Conservation (phyloP, 2,888 invertebrate species). For the Drosophila acutilabella region DNA sequence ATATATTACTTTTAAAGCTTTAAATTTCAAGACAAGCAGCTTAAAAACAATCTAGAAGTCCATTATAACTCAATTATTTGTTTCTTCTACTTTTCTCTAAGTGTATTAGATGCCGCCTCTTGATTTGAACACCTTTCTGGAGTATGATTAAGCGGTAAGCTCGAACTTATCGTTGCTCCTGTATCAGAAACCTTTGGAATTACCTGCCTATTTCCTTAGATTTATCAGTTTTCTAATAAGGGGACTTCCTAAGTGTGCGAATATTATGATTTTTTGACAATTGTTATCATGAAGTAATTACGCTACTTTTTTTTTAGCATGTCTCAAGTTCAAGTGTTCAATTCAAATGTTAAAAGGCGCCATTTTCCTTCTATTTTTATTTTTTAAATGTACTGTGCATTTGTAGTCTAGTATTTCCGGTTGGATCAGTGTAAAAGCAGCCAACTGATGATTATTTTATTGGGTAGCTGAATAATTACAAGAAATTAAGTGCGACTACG, state of each 20-base stretch:
- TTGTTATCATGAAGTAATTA: constrained; percentile 40
- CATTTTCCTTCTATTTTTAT: constrained; percentile 9
- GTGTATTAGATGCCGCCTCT: constrained; percentile 1
- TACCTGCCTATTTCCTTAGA: not conserved
- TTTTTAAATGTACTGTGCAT: constrained; percentile 12
- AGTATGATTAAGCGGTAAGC: constrained; percentile 17
- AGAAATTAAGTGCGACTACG: constrained; percentile 61
- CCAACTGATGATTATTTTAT: constrained; percentile 65
- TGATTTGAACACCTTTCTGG: not conserved
- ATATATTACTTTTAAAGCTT: no score
- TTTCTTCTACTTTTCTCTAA: not conserved
- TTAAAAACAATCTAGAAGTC: no score
- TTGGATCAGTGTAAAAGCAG: constrained; percentile 48
- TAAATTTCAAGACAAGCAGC: no score
- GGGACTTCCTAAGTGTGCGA: constrained; percentile 18
- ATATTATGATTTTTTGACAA: constrained; percentile 24
- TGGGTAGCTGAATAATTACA: constrained; percentile 71
- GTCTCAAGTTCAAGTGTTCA: constrained; percentile 43
- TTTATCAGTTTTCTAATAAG: constrained; percentile 32
- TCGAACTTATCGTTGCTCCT: constrained; percentile 8
- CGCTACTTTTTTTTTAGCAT: constrained; percentile 31
- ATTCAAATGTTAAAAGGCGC: constrained; percentile 32
- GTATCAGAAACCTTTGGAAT: constrained; percentile 6
- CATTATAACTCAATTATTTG: no score
- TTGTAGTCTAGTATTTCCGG: constrained; percentile 66